phyloP scores from a whole-genome alignment of 2,113 vertebrate species.

The Ceyx cyanopectus region DNA sequence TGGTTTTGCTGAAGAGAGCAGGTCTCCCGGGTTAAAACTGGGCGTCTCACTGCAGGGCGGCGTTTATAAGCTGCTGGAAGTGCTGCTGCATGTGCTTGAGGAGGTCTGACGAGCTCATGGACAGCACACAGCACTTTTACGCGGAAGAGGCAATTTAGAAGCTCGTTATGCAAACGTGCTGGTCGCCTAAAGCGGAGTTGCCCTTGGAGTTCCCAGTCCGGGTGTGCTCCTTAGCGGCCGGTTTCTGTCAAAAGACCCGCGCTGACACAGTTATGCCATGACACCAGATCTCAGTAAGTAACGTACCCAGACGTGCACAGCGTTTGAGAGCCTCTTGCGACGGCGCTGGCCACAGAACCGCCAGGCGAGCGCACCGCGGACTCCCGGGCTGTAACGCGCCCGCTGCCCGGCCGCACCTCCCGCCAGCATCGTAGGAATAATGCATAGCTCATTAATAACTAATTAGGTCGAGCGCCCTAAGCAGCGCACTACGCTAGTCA shows the following conservation, averaged over 20 bases:
- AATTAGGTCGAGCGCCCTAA: fast-evolving
- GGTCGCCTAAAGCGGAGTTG: fast-evolving
- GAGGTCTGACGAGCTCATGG: fast-evolving
- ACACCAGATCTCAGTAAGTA: fast-evolving
- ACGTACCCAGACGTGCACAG: fast-evolving
- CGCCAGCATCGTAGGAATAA: too few relatives aligned
- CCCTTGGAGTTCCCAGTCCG: too few relatives aligned
- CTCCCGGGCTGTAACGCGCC: too few relatives aligned
- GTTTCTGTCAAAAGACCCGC: fast-evolving
- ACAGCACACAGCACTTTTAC: fast-evolving
- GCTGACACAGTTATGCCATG: fast-evolving
- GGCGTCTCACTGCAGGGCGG: fast-evolving
- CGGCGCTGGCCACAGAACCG: neutral
- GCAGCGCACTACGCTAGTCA: neutral
- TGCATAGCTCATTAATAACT: fast-evolving
- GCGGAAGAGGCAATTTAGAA: too few relatives aligned
- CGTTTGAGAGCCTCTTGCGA: too few relatives aligned
- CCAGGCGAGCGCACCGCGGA: too few relatives aligned
- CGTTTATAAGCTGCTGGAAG: fast-evolving
- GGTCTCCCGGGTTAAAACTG: fast-evolving
- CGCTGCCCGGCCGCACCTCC: too few relatives aligned
- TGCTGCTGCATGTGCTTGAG: fast-evolving
- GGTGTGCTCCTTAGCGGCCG: fast-evolving
- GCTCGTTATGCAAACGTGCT: fast-evolving
- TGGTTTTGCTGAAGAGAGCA: fast-evolving